A percentile compares a stretch with the other conserved stretches of the same genome.
These are phyloP conservation scores for Antrozous pallidus DNA, from an alignment of 2,797 vertebrate species.

Conservation along the genomic window DNA sequence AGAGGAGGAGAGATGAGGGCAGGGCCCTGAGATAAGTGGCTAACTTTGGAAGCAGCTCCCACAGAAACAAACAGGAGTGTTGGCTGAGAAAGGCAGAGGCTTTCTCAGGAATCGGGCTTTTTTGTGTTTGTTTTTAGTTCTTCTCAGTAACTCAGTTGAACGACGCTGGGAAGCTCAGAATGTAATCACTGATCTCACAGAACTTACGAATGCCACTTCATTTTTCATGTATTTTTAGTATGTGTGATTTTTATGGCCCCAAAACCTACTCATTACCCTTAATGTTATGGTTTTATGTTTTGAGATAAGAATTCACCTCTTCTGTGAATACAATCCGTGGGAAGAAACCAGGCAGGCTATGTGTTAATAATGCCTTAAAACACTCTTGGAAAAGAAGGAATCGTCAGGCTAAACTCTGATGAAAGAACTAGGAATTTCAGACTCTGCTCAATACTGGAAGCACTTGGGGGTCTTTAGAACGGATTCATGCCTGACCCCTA, in stretches of 20 bases:
- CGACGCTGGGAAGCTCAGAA: conserved; percentile 38
- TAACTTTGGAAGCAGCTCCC: conserved; percentile 58
- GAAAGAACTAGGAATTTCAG: not conserved
- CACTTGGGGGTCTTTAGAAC: not conserved
- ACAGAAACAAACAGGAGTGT: conserved; percentile 50
- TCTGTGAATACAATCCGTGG: not conserved
- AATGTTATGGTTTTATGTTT: not conserved
- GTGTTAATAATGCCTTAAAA: not conserved
- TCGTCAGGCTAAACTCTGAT: not conserved
- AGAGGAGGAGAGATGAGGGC: conserved; percentile 54
- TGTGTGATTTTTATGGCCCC: not conserved
- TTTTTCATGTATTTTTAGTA: not conserved
- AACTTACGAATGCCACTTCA: not conserved
- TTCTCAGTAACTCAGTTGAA: not conserved
- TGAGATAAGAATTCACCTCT: not conserved
- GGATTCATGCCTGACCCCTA: not conserved
- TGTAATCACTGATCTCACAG: not conserved
- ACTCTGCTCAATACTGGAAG: not conserved
- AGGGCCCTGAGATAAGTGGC: conserved; percentile 35
- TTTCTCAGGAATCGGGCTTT: conserved; percentile 25
- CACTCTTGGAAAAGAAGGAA: not conserved
- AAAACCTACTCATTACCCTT: not conserved
- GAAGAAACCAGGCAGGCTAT: not conserved
- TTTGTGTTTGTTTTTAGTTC: conserved; percentile 5
- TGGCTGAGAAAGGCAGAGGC: not conserved